Conservation (phyloP, 2,888 invertebrate species). For the Meliscaeva auricollis region DNA sequence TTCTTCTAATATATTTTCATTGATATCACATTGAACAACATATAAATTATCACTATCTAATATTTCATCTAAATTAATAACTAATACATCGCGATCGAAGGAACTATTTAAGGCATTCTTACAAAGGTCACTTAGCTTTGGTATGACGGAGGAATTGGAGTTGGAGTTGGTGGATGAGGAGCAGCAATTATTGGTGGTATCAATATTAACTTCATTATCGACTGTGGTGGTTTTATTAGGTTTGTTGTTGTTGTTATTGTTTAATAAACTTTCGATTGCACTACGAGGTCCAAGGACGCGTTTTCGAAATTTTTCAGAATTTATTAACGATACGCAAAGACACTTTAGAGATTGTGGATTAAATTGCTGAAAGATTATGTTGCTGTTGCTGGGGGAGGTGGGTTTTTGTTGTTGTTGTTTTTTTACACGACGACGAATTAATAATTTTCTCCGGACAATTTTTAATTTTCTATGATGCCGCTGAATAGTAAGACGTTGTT, state of each 20-base stretch:
- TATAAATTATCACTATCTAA: constrained; percentile 82
- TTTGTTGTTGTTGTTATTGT: constrained; percentile 1
- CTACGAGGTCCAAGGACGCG: constrained; percentile 53
- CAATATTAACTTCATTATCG: constrained; percentile 41
- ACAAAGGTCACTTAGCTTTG: constrained; percentile 84
- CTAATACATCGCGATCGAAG: constrained; percentile 81
- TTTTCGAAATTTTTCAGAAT: constrained; percentile 78
- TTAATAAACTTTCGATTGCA: constrained; percentile 56
- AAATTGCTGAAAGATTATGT: constrained; percentile 11
- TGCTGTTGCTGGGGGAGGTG: background rate
- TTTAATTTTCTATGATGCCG: constrained; percentile 53
- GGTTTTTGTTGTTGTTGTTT: background rate
- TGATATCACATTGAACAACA: constrained; percentile 84
- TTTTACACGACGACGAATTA: constrained; percentile 48
- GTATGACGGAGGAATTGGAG: constrained; percentile 78
- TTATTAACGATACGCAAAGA: constrained; percentile 78
- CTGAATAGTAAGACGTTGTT: constrained; percentile 18
- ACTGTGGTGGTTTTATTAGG: background rate
- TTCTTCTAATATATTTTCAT: constrained; percentile 81
- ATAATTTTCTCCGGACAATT: constrained; percentile 42
- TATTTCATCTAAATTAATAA: constrained; percentile 82
- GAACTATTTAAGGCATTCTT: constrained; percentile 84
- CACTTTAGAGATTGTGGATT: constrained; percentile 79
- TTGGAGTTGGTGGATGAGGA: background rate
- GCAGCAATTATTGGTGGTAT: constrained; percentile 47